Base-by-base conservation (phyloP, 2,888 invertebrate species). In the Junonia oenone region DNA sequence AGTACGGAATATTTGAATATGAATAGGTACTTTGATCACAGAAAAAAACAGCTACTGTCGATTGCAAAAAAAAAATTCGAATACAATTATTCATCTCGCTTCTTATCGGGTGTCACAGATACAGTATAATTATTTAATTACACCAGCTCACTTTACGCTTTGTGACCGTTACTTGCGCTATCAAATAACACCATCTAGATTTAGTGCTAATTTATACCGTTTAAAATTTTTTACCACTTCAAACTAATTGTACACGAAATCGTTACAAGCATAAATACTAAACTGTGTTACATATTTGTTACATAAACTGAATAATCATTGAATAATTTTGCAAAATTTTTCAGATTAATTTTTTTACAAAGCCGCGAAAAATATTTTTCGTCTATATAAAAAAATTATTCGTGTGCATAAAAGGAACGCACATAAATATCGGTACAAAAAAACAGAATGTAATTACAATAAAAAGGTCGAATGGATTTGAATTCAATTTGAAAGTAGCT, bases 401-500 rank as follows among this genome's bases (percentile, higher is more conserved):
- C 17, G 5, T 19, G 43, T 22, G 22, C 26, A 43, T 3, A 43
- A 43, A 22, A 22, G 40, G 1, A 26, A 43, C 6, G 6, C n/a
- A 11, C 13, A 26, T 2, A 13, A 6, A 26, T 26, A n/a, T 26
- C 6, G 38, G 17, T 38, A 13, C 45, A 46, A 15, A 33, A 33
- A 53, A 33, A 43, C 22, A 6, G 22, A 54, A 54, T 19, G 19
- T 54, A 54, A 54, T 54, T 54, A 54, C 40, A n/a, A 40, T 54
- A 52, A 59, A 54, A 61, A 54, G 55, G 51, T 51, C 59, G 49
- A 54, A 59, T 61, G 51, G 50, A 56, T 56, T 54, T 51, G 47
- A 61, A 59, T 56, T 31, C 51, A 56, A 59, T 58, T 55, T 55
- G 63, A 66, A 63, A 65, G 65, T 65, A 49, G 59, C 45, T 45